Evolutionary conservation across 2,113 vertebrate species (phyloP).

Genomic region (Albula glossodonta): DNA sequence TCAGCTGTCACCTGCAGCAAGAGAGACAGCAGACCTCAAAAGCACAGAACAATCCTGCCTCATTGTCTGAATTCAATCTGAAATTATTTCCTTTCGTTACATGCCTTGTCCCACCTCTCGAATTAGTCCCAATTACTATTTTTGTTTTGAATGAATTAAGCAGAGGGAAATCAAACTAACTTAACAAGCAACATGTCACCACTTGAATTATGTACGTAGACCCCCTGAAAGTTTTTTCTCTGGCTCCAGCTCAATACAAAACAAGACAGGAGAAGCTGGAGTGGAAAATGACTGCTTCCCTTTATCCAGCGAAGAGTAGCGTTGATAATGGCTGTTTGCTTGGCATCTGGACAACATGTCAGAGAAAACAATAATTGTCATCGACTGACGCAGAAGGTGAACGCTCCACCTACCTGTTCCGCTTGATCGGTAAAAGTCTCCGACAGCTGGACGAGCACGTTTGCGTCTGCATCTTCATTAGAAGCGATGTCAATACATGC

Average conservation of each 20-base stretch:
- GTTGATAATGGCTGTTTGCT: neutral
- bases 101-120: neutral
- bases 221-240: no score
- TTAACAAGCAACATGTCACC: neutral
- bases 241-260: no score
- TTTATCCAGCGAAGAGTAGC: neutral
- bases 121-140: neutral
- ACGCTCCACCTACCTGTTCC: slow-evolving; percentile 76
- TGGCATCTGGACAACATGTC: neutral
- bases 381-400: neutral
- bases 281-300: neutral
- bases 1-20: slow-evolving; percentile 83
- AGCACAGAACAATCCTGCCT: neutral
- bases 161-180: neutral
- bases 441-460: slow-evolving; percentile 74
- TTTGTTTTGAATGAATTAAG: neutral
- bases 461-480: slow-evolving; percentile 84
- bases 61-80: no score
- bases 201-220: neutral
- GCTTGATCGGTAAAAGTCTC: slow-evolving; percentile 87
- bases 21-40: slow-evolving; percentile 21
- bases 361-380: neutral
- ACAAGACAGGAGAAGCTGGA: neutral
- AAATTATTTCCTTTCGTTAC: no score
- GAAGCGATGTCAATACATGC: slow-evolving; percentile 83